Percentiles rank a stretch among this genome's conserved stretches.
Evolutionary conservation across 2,888 invertebrate genomes (phyloP).

Genomic region (Nomada lathburiana): DNA sequence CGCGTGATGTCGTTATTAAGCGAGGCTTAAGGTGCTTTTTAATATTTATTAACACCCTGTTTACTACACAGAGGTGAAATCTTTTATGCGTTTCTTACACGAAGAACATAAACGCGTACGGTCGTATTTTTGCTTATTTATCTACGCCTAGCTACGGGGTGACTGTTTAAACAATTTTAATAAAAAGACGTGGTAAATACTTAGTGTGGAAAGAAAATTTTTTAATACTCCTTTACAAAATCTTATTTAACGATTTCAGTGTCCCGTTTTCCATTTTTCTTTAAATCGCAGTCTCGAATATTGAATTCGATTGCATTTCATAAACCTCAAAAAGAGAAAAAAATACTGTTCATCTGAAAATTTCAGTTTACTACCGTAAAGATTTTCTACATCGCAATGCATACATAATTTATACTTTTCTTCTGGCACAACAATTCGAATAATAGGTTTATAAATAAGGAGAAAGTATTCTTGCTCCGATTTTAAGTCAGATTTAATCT

Average conservation of each 20-base stretch:
- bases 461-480: too few relatives aligned
- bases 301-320: too few relatives aligned
- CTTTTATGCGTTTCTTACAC: not conserved
- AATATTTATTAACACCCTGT: not conserved
- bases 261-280: too few relatives aligned
- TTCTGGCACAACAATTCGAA: too few relatives aligned
- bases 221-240: not conserved
- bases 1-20: not conserved
- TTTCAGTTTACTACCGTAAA: too few relatives aligned
- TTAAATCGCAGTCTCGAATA: too few relatives aligned
- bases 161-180: not conserved
- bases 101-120: slow-evolving; percentile 9
- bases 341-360: too few relatives aligned
- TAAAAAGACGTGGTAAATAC: not conserved
- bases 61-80: not conserved
- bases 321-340: too few relatives aligned
- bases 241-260: not conserved
- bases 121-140: not conserved
- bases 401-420: too few relatives aligned
- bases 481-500: too few relatives aligned
- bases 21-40: not conserved
- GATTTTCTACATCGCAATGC: too few relatives aligned
- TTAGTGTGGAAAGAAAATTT: not conserved
- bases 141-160: not conserved
- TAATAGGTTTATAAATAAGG: too few relatives aligned